Percentiles rank a stretch among this genome's conserved stretches.
phyloP scores from a whole-genome alignment of 2,888 invertebrate species.

The Dione juno region DNA sequence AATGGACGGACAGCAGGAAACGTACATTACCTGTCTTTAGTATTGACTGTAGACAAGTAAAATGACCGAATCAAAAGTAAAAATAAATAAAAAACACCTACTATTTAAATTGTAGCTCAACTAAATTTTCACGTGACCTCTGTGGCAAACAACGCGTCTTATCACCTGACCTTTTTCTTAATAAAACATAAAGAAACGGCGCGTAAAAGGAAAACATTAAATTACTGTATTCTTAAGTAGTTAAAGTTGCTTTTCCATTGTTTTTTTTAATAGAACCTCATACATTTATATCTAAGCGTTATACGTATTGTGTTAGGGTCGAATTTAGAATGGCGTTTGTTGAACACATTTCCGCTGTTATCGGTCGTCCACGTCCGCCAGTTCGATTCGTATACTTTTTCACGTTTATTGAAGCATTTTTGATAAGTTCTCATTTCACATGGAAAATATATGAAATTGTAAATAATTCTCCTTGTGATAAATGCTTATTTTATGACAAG shows the following conservation, averaged over 20 bases:
- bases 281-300: background rate
- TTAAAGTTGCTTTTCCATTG: slow-evolving; percentile 8
- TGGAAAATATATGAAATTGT: too few relatives aligned
- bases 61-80: background rate
- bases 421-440: slow-evolving; percentile 5
- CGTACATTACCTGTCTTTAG: too few relatives aligned
- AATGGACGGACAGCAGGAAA: too few relatives aligned
- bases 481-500: too few relatives aligned
- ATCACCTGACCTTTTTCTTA: slow-evolving; percentile 78
- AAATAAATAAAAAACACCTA: slow-evolving; percentile 35
- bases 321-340: background rate
- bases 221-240: background rate
- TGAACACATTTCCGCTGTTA: background rate
- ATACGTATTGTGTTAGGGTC: background rate
- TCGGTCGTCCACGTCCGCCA: slow-evolving; percentile 21
- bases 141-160: slow-evolving; percentile 60
- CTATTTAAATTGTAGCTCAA: slow-evolving; percentile 45
- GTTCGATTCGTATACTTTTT: slow-evolving; percentile 8
- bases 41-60: background rate
- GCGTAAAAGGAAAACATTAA: background rate
- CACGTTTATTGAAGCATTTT: background rate
- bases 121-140: slow-evolving; percentile 71
- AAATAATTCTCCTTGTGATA: too few relatives aligned
- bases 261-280: background rate
- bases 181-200: slow-evolving; percentile 54